Base-by-base conservation (phyloP, 2,797 vertebrate genomes). In the Menidia menidia region DNA sequence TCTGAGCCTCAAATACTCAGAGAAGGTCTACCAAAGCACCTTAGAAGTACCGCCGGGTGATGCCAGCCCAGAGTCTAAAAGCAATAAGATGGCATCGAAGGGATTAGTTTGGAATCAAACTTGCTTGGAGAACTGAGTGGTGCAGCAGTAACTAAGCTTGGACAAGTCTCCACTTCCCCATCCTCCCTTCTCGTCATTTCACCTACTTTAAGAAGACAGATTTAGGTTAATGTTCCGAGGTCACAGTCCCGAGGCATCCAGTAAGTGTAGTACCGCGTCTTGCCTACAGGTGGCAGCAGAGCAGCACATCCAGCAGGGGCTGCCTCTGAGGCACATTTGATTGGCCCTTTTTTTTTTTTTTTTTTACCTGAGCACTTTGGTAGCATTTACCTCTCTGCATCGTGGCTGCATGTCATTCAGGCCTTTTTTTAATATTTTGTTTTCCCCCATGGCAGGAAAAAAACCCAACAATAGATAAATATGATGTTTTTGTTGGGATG, bases 201-300 rank as follows among this genome's bases (percentile, higher is more conserved):
- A 25, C 25, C 19, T 42, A 30, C 25, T 68, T 71, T 45, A 45
- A 57, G 51, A 51, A 59, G 19, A 55, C 53, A 14, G 42, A 72
- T 78, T 45, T 19, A 6, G 25, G 11, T 73, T 25, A 30, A 60
- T 73, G 39, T 43, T 73, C n/a, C 53, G 18, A 78, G n/a, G 77
- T 77, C 64, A 83, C 62, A 18, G 43, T 76, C 50, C 64, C 73
- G 5, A 65, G 52, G 51, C 12, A 75, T 18, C 39, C 4, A 67
- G 44, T 19, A 45, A 14, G 11, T 72, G 64, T 30, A 82, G 43
- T 87, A 83, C 83, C 63, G 5, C 35, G 5, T 82, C n/a, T 70
- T 9, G 64, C 57, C 90, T 70, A 86, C 70, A 91, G 90, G 85
- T 90, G 91, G 90, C 88, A 88, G 88, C 85, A 92, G 78, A 88